Evolutionary conservation across 1,140 invertebrate genomes (phyloP).

Genomic region (fruit fly (Drosophila melanogaster)): Release_6_plus_ISO1_MT NT_033777.3:14051001-14051500

Average conservation of each 20-base stretch:
- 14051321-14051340: no score
- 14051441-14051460: slow-evolving; percentile 1
- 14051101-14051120: background rate
- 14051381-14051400: background rate
- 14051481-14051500: slow-evolving; percentile 9
- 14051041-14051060: slow-evolving; percentile 4
- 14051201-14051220: no score
- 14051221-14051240: no score
- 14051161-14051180: no score
- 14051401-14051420: slow-evolving; percentile 1
- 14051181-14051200: no score
- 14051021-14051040: slow-evolving; percentile 3
- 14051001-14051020: slow-evolving; percentile 11
- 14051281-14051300: no score
- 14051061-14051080: background rate
- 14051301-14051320: no score
- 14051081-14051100: slow-evolving; percentile 1
- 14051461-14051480: slow-evolving; percentile 27
- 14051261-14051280: no score
- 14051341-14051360: background rate
- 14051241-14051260: no score
- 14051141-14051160: background rate
- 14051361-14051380: background rate
- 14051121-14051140: background rate
- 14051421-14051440: slow-evolving; percentile 14